A percentile compares a stretch with the other conserved stretches of the same genome.
Evolutionary conservation across 2,113 vertebrate genomes (phyloP).

Genomic region (Crotalus horridus): DNA sequence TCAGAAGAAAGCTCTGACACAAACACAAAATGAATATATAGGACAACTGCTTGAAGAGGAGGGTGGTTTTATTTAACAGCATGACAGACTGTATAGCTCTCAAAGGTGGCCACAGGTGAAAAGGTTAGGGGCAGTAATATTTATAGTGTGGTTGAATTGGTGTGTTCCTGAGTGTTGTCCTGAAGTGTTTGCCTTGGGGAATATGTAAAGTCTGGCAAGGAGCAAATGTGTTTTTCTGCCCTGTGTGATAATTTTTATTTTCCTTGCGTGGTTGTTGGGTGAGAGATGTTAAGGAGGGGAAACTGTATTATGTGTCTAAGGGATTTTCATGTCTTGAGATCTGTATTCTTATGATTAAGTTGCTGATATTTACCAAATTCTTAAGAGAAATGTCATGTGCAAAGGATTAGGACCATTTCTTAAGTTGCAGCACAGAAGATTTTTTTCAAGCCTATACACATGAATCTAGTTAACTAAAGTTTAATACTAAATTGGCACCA

Average conservation of each 20-base stretch:
- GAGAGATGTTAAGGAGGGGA: background rate
- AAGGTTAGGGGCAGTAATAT: background rate
- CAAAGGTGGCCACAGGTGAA: background rate
- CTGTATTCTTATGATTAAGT: background rate
- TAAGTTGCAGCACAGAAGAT: background rate
- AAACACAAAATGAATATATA: background rate
- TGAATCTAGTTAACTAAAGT: background rate
- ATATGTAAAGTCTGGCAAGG: background rate
- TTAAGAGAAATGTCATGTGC: background rate
- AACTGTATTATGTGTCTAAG: background rate
- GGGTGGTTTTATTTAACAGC: background rate
- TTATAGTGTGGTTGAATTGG: background rate
- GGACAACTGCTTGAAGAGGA: background rate
- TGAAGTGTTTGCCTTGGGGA: background rate
- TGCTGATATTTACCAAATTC: background rate
- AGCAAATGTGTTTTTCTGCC: background rate
- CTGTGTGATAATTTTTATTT: background rate
- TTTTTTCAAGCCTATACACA: background rate
- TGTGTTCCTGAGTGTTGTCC: background rate
- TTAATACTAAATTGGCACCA: background rate
- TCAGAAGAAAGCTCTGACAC: background rate
- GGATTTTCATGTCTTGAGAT: background rate
- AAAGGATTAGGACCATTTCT: background rate
- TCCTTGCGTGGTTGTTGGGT: background rate
- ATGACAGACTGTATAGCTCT: background rate